These are phyloP conservation scores for Tholera decimalis DNA, from an alignment of 2,888 invertebrate genomes.

Conservation along the genomic window DNA sequence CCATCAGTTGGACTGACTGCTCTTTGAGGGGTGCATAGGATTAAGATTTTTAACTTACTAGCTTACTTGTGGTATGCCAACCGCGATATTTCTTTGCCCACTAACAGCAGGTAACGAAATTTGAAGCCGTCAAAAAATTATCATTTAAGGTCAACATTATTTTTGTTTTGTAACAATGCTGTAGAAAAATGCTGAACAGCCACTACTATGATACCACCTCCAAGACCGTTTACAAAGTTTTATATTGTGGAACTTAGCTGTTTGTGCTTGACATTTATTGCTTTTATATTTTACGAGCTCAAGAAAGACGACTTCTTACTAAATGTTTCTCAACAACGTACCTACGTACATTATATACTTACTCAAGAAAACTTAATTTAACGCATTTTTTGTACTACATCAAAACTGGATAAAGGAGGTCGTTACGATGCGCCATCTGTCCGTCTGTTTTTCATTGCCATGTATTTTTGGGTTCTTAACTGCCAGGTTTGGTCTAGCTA, in stretches of 20 bases:
- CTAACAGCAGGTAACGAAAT: neutral
- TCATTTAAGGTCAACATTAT: constrained; percentile 37
- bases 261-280: constrained; percentile 88
- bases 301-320: constrained; percentile 77
- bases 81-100: neutral
- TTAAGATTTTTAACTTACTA: too few species aligned
- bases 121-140: neutral
- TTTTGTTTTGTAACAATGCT: constrained; percentile 68
- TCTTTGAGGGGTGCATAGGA: too few species aligned
- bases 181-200: constrained; percentile 82
- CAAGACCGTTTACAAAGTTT: constrained; percentile 81
- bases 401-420: neutral
- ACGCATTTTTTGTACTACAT: neutral
- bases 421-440: neutral
- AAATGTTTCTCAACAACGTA: constrained; percentile 75
- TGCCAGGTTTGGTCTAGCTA: too few species aligned
- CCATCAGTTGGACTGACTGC: too few species aligned
- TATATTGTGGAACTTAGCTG: constrained; percentile 86
- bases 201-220: constrained; percentile 76
- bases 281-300: constrained; percentile 86
- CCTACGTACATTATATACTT: neutral
- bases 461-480: too few species aligned
- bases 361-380: constrained; percentile 38
- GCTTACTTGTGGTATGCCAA: too few species aligned
- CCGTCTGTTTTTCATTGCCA: too few species aligned